Evolutionary conservation across 2,888 invertebrate genomes (phyloP), one percentile per base, ranked within the genome.

Genomic region (Pseudococcus longispinus): DNA sequence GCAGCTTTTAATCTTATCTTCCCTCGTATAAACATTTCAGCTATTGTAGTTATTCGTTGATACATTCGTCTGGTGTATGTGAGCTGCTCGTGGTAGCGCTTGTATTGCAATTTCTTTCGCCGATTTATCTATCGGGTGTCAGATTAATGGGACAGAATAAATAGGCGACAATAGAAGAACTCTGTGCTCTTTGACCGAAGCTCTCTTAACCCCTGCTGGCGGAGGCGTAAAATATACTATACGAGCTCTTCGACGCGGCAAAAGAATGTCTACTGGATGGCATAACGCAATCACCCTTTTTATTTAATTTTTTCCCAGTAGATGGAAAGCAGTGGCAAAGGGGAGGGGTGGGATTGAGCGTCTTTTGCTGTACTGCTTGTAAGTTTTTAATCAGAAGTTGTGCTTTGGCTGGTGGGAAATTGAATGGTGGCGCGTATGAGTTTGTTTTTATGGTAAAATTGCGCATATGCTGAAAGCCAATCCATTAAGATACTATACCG

Each of bases 71-170:
- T 86, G 77, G 70, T 44, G 23, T 83, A 18, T n/a, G 29, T 42
- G 26, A 80, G 37, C 77, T 70, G 42, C 26, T 51, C 77, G 42
- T 46, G 55, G 51, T 86, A 70, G 77, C 44, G 77, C 32, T 86
- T 32, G 84, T 84, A 84, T 86, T 77, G 86, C 86, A 86, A 87
- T 83, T 85, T 82, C 80, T 85, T 83, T 74, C 87, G 85, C 87
- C 85, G 82, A 87, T 87, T 84, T 65, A 83, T 85, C 83, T 84
- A 44, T 70, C 87, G 86, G 86, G 87, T 87, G 87, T 82, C 87
- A 87, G 88, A 89, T 89, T 89, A 88, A 89, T 89, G 88, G 89
- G 87, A 88, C 88, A 88, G 89, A 89, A 89, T 88, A 88, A 88
- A 88, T 88, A 87, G 82, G 88, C 83, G 86, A 86, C 86, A 86